These are phyloP conservation scores for Florisuga fusca DNA, from an alignment of 2,797 vertebrate genomes.

Conservation along the genomic window DNA sequence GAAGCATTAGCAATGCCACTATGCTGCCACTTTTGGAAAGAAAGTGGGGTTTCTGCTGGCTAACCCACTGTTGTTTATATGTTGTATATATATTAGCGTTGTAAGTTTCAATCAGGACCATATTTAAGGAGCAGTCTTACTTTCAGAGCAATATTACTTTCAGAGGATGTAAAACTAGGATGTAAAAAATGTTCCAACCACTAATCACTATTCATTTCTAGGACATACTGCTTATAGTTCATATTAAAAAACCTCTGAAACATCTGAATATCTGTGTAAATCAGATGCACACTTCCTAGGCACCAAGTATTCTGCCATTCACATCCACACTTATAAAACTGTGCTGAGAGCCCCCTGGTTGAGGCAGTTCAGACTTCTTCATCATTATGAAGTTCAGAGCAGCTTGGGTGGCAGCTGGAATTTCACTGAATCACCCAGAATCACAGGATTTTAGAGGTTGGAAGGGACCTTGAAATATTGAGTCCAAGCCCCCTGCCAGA, in stretches of 20 bases:
- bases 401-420: background rate
- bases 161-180: too few species aligned
- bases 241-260: background rate
- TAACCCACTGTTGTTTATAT: background rate
- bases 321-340: background rate
- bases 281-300: background rate
- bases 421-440: too few species aligned
- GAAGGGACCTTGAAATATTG: too few species aligned
- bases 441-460: too few species aligned
- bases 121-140: background rate
- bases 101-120: background rate
- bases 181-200: too few species aligned
- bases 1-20: background rate
- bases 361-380: background rate
- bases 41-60: background rate
- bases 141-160: background rate
- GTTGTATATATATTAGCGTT: background rate
- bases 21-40: background rate
- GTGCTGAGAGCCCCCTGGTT: accelerated
- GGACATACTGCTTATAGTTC: background rate
- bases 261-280: background rate
- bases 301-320: background rate
- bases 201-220: background rate
- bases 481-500: too few species aligned
- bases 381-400: background rate